Base-by-base conservation (phyloP, 2,888 invertebrate genomes). In the Schizotus pectinicornis region DNA sequence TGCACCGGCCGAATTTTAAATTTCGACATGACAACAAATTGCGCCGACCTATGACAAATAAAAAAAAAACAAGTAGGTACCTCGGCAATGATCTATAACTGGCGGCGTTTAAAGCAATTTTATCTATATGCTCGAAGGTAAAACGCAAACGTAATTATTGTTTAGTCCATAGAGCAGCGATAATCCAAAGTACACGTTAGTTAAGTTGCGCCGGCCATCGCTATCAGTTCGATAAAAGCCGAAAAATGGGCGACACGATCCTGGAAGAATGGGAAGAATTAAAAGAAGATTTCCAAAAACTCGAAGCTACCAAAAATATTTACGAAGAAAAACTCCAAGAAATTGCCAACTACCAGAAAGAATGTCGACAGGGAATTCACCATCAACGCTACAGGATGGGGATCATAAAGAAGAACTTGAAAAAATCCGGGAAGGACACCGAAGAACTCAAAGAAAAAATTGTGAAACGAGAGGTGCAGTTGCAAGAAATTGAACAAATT, bases 381-480 rank as follows among this genome's bases (percentile, higher is more conserved):
- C 96, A 97, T 80, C 95, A 97, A 77, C 87, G 90, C 69, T 95
- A 96, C 80, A 86, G 94, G 61, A 86, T 95, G 81, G 86, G 87
- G 34, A 85, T 90, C 73, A 90, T 96, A 56, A 55, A 22, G 1
- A 64, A 64, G 30, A 54, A 22, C 3, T 33, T 68, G 6, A 63
- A 57, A 32, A 51, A 38, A 1, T 48, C 37, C 75, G 81, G 83
- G 63, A 71, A 84, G n/a, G n/a, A n/a, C n/a, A n/a, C n/a, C 51
- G 80, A 79, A 14, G 81, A 83, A 74, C 78, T 95, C 47, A 86
- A 89, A 67, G 89, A 89, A 69, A 88, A 91, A 74, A 87, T 95
- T 67, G 81, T 87, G 69, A 89, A 91, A 74, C 85, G 94, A 69
- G 90, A 92, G 80, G 88, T 89, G 32, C 90, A 92, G 78, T 81